Base-by-base conservation (phyloP, 2,113 vertebrate genomes). In the Etia nguti region DNA sequence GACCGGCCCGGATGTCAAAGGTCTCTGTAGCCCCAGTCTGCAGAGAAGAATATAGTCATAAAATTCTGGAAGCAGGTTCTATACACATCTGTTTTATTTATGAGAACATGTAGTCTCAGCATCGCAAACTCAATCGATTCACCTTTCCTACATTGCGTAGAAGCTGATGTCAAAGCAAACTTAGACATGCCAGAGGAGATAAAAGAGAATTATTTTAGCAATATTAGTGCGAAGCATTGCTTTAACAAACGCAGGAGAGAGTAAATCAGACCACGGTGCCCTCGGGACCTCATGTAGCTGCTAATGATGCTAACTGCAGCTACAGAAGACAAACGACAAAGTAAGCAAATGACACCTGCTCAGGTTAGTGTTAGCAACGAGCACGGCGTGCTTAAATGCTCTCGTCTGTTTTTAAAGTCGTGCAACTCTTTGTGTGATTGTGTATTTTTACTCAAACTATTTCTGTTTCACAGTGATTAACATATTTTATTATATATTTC, bases 21-120 rank as follows among this genome's bases (percentile, higher is more conserved):
- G 54, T 57, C 50, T 83, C 36, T 57, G 70, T 34, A 57, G 83
- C 83, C 41, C 31, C 20, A 36, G 70, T 75, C 70, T 31, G 70
- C 56, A 62, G 70, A 41, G 29, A 79, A 36, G 36, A 20, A 52
- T 20, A 3, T 34, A 13, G 8, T 48, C 55, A 4, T 34, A 79
- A 70, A 22, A 56, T 20, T 41, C 65, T 16, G n/a, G 24, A 75
- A 75, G 70, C 52, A 36, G 41, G 10, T 62, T 50, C 70, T 59
- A 15, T 5, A 54, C 56, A 54, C 22, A 26, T 26, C 38, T 34
- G 4, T 20, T 62, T 62, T 60, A 62, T 79, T 85, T 38, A 77
- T 38, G 48, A 62, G 56, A 34, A 46, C n/a, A 79, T 43, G 57
- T 52, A 26, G 18, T 36, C 22, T 15, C 70, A 75, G 70, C 43